These are phyloP conservation scores for Oryzias dopingdopingensis DNA, from an alignment of 2,797 vertebrate genomes.

Conservation along the genomic window DNA sequence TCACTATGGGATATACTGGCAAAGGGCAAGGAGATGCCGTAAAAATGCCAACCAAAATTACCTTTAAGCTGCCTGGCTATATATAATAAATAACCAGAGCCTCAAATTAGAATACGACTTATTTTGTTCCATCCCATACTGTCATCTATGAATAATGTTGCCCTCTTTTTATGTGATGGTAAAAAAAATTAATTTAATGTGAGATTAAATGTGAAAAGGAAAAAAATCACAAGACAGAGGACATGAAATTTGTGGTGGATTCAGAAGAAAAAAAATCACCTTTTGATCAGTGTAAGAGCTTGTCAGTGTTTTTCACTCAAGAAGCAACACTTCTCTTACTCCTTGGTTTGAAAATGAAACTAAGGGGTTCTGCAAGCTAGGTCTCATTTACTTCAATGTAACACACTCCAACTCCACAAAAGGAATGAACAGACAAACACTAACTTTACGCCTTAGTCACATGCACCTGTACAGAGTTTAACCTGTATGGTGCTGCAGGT, in stretches of 20 bases:
- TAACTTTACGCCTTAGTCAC: no score
- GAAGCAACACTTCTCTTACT: no score
- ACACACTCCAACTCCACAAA: no score
- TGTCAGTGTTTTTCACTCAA: no score
- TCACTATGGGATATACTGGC: conserved; percentile 45
- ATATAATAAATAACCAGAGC: conserved; percentile 63
- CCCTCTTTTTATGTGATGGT: conserved; percentile 50
- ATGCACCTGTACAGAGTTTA: no score
- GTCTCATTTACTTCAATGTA: no score
- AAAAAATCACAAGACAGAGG: conserved; percentile 15
- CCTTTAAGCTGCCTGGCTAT: conserved; percentile 53
- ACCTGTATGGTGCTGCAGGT: no score
- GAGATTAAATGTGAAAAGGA: conserved; percentile 44
- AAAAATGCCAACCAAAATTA: conserved; percentile 59
- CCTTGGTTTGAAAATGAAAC: no score
- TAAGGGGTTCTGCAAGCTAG: background rate
- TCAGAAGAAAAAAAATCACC: no score
- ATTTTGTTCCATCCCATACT: conserved; percentile 44
- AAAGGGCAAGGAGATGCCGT: conserved; percentile 45
- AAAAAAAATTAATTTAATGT: conserved; percentile 40
- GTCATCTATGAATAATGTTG: conserved; percentile 39
- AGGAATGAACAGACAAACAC: no score
- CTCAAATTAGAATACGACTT: conserved; percentile 56
- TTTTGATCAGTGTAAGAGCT: no score
- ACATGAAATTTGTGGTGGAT: no score